These are phyloP conservation scores for Neoitamus cyanurus DNA, from an alignment of 2,888 invertebrate species.

Conservation along the genomic window DNA sequence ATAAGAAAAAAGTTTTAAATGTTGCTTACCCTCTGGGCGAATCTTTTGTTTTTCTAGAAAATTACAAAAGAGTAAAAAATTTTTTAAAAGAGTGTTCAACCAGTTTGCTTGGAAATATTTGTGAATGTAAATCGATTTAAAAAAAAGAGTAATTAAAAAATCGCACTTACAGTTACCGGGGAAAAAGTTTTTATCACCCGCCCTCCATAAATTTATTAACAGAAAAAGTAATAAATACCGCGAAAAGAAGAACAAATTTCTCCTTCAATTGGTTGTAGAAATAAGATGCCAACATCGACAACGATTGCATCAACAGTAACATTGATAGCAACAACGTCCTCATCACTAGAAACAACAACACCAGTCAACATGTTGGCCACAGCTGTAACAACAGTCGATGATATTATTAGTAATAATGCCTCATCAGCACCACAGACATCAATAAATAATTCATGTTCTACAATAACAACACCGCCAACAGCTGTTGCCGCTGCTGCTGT, in stretches of 20 bases:
- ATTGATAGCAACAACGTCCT: background rate
- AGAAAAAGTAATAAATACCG: background rate
- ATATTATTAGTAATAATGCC: conserved; percentile 47
- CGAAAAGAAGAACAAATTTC: background rate
- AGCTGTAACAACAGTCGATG: conserved; percentile 45
- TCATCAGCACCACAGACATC: conserved; percentile 30
- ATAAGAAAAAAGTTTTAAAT: conserved; percentile 30
- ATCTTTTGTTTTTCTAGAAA: conserved; percentile 26
- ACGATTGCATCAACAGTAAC: conserved; percentile 27
- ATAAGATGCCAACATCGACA: conserved; percentile 45
- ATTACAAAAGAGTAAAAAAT: conserved; percentile 13
- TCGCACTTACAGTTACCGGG: background rate
- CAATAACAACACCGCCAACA: conserved; percentile 13
- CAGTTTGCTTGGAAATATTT: background rate
- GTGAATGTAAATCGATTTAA: conserved; percentile 17
- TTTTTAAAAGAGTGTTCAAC: background rate
- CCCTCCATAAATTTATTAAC: background rate
- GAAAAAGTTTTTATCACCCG: background rate
- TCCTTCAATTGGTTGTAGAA: background rate
- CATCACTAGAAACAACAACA: background rate
- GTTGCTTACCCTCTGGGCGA: conserved; percentile 4
- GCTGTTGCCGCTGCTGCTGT: background rate
- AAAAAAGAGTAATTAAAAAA: background rate
- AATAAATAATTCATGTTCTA: conserved; percentile 37
- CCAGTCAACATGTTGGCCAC: conserved; percentile 47